Evolutionary conservation across 2,888 invertebrate genomes (phyloP).

Genomic region (Escarpia spicata): DNA sequence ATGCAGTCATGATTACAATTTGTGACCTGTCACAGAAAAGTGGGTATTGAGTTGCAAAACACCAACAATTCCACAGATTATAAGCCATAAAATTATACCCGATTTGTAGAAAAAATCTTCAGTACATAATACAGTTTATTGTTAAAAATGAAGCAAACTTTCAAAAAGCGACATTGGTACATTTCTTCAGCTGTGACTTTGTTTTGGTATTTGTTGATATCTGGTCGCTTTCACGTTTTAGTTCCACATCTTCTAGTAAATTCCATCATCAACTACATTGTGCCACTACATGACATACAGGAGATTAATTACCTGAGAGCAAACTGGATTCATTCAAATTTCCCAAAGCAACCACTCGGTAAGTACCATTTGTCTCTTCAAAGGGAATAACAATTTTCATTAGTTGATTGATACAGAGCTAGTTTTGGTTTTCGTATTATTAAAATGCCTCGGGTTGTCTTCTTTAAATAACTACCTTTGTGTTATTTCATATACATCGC

Average conservation of each 20-base stretch:
- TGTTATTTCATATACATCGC: no score
- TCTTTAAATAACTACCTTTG: no score
- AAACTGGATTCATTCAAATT: conserved; percentile 82
- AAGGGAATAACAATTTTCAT: background rate
- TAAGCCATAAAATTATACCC: no score
- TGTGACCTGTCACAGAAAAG: no score
- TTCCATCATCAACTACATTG: conserved; percentile 66
- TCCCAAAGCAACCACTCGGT: conserved; percentile 83
- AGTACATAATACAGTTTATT: no score
- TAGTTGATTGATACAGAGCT: background rate
- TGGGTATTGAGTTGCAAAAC: no score
- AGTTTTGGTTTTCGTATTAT: background rate
- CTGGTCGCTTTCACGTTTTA: conserved; percentile 36
- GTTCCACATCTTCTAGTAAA: conserved; percentile 59
- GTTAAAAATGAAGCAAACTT: no score
- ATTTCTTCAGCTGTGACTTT: background rate
- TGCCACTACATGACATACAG: conserved; percentile 88
- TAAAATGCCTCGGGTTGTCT: background rate
- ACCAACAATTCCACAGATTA: no score
- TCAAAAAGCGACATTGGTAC: no score
- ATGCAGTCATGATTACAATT: no score
- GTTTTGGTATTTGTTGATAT: background rate
- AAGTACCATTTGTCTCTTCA: conserved; percentile 29
- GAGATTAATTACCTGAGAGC: conserved; percentile 82
- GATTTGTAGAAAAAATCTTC: no score